Evolutionary conservation across 2,797 vertebrate genomes (phyloP).

Genomic region (Pelobates cultripes): DNA sequence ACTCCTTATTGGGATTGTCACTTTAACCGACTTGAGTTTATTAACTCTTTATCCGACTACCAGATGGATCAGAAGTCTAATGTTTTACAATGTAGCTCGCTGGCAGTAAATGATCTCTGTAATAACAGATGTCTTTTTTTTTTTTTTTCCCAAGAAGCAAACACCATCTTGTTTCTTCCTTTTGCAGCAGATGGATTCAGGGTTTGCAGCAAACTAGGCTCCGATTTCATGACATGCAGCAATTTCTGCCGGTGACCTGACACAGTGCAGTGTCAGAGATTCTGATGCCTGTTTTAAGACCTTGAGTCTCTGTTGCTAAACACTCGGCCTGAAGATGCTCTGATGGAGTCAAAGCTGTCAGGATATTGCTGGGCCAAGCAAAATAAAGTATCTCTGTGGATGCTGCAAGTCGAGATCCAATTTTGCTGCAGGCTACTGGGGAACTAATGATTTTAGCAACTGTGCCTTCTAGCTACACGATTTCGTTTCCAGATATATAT

Average conservation of each 20-base stretch:
- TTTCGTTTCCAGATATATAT: slow-evolving; percentile 9
- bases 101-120: slow-evolving; percentile 33
- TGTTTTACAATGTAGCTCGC: background rate
- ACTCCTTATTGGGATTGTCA: no score
- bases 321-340: background rate
- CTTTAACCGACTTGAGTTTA: background rate
- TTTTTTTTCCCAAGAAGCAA: slow-evolving; percentile 19
- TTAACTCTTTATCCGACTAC: slow-evolving; percentile 14
- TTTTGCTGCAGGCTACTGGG: slow-evolving; percentile 49
- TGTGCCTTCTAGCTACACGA: slow-evolving; percentile 36
- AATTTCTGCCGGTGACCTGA: slow-evolving; percentile 50
- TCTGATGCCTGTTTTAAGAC: slow-evolving; percentile 39
- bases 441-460: slow-evolving; percentile 46
- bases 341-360: slow-evolving; percentile 40
- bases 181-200: slow-evolving; percentile 48
- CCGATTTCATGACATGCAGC: slow-evolving; percentile 44
- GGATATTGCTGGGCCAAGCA: slow-evolving; percentile 50
- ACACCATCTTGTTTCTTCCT: slow-evolving; percentile 43
- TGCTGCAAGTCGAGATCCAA: slow-evolving; percentile 21
- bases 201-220: slow-evolving; percentile 13
- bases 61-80: background rate
- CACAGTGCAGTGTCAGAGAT: slow-evolving; percentile 47
- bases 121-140: slow-evolving; percentile 46
- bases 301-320: slow-evolving; percentile 36
- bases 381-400: slow-evolving; percentile 40